Conservation (phyloP, 2,797 vertebrate species). For the Craterocephalus amniculus region DNA sequence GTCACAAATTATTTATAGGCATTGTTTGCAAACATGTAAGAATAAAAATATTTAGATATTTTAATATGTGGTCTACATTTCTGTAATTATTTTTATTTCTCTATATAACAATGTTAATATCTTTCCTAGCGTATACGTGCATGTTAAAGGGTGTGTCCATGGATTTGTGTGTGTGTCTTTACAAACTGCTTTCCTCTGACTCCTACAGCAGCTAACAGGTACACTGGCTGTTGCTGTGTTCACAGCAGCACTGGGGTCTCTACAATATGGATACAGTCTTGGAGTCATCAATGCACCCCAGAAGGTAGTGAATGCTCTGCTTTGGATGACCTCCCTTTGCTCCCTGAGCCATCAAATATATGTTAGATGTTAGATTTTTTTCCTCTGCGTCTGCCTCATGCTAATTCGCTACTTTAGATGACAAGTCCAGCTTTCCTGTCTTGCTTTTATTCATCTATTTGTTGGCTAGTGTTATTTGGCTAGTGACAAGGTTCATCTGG, state of each 20-base stretch:
- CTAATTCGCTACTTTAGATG: neutral
- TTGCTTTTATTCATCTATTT: neutral
- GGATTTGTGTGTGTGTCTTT: neutral
- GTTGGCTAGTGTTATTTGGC: neutral
- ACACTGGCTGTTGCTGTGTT: constrained; percentile 89
- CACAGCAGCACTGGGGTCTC: constrained; percentile 88
- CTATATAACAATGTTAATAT: neutral
- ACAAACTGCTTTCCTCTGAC: neutral
- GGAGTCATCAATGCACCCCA: constrained; percentile 98
- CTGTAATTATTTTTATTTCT: neutral
- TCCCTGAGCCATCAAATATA: neutral
- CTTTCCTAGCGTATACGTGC: no score
- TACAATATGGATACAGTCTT: constrained; percentile 93
- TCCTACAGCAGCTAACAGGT: constrained; percentile 84
- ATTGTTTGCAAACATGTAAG: neutral
- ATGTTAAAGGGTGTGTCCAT: constrained; percentile 5
- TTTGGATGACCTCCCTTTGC: neutral
- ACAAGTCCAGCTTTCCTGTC: neutral
- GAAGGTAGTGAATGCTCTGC: constrained; percentile 75
- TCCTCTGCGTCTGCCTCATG: neutral
- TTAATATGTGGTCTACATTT: neutral
- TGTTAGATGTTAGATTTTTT: no score
- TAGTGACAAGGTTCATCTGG: neutral
- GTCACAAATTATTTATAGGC: neutral
- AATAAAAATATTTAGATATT: neutral